phyloP scores from a whole-genome alignment of 2,888 invertebrate species.

The Sericinus montela region DNA sequence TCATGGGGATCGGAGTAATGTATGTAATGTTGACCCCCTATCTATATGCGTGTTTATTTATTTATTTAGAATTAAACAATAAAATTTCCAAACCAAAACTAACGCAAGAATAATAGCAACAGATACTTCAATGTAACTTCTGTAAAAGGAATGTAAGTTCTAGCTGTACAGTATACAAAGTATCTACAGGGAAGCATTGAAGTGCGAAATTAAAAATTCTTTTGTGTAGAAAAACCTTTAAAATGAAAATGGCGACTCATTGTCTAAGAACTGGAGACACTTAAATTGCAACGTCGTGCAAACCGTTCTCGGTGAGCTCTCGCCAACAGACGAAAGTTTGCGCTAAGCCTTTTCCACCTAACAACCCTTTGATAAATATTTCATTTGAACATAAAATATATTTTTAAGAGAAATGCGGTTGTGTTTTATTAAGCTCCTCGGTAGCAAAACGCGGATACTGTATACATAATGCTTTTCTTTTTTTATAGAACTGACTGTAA shows the following conservation, averaged over 20 bases:
- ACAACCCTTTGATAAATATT: conserved; percentile 8
- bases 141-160: not conserved
- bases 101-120: no score
- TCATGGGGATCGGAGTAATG: no score
- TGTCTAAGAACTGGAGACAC: conserved; percentile 12
- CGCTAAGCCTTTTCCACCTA: not conserved
- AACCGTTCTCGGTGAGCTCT: conserved; percentile 1
- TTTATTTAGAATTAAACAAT: no score
- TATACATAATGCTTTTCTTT: no score
- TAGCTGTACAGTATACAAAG: not conserved
- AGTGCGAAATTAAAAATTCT: conserved; percentile 18
- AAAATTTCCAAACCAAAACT: no score
- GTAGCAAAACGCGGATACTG: no score
- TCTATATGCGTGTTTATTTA: no score
- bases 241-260: conserved; percentile 15
- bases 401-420: no score
- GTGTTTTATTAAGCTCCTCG: no score
- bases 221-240: conserved; percentile 15
- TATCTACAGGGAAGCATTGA: conserved; percentile 1
- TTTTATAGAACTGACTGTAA: no score
- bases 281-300: conserved; percentile 9
- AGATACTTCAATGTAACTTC: no score
- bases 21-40: no score
- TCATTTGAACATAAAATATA: not conserved
- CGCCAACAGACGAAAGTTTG: not conserved